Base-by-base conservation (phyloP, 2,113 vertebrate species). In the Galbula dea region DNA sequence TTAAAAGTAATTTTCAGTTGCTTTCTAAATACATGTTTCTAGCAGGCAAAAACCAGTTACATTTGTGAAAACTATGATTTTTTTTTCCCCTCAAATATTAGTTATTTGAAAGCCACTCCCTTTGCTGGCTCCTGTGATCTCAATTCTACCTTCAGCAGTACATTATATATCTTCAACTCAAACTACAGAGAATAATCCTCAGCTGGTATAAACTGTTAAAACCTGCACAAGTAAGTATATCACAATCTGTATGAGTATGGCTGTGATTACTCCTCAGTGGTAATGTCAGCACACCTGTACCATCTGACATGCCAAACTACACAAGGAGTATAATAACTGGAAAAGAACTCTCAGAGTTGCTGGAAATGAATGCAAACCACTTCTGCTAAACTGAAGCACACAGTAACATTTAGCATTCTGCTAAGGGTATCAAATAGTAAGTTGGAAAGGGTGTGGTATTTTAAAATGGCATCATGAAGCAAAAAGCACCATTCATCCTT, bases 21-120 rank as follows among this genome's bases (percentile, higher is more conserved):
- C 79, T 96, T 96, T 94, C 80, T 90, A 94, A 94, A 96, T 26
- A 92, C 72, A 72, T 91, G 86, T 94, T 88, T 95, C 66, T 83
- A 86, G 80, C 86, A 90, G 45, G 36, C 41, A 92, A 83, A 75
- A 58, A 82, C 46, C 8, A 80, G 62, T n/a, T 58, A 86, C 1
- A 4, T 59, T 86, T 88, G 37, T 78, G 86, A 89, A 95, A 94
- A 87, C 11, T 20, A 39, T 37, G 16, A 10, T 9, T 51, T 68
- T 48, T 59, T 41, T 57, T 72, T 23, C 0, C 22, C 54, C 73
- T 24, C 62, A 71, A 73, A 78, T 85, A 83, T 12, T 59, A 52
- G 43, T 65, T 24, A 94, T 55, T 30, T 62, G 39, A 95, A 89
- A 59, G 49, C 27, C 63, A 46, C 71, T 75, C 59, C 76, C 63